phyloP scores from a whole-genome alignment of 1,140 invertebrate species.

The Drosophila littoralis region DNA sequence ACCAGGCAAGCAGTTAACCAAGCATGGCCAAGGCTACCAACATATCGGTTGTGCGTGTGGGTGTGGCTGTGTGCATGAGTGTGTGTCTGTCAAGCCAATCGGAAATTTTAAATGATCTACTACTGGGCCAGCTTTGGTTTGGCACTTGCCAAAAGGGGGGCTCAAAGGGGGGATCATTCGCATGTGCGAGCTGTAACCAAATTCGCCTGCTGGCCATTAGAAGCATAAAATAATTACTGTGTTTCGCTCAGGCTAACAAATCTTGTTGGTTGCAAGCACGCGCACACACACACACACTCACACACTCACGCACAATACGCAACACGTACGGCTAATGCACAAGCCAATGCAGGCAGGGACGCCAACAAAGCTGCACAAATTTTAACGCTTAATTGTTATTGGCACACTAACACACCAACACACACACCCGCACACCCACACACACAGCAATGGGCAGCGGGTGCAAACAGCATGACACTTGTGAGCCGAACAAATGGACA shows the following conservation, averaged over 20 bases:
- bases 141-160: constrained; percentile 20
- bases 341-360: constrained; percentile 15
- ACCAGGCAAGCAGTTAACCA: constrained; percentile 44
- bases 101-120: constrained; percentile 77
- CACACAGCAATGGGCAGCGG: background rate
- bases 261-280: constrained; percentile 50
- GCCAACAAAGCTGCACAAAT: constrained; percentile 63
- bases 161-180: background rate
- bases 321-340: constrained; percentile 18
- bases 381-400: constrained; percentile 81
- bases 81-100: constrained; percentile 61
- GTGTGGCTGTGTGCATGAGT: constrained; percentile 22
- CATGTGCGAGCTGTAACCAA: background rate
- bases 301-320: constrained; percentile 26
- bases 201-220: constrained; percentile 19
- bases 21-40: constrained; percentile 24
- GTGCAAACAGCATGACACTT: constrained; percentile 73
- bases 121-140: constrained; percentile 21
- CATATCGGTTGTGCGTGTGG: constrained; percentile 16
- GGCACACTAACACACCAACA: constrained; percentile 55
- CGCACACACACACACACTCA: constrained; percentile 31
- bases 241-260: constrained; percentile 58
- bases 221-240: constrained; percentile 74
- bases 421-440: constrained; percentile 3
- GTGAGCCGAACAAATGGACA: constrained; percentile 74